Percentiles rank a stretch among this genome's conserved stretches.
These are phyloP conservation scores for Sipha flava DNA, from an alignment of 1,140 invertebrate genomes.

Conservation along the genomic window DNA sequence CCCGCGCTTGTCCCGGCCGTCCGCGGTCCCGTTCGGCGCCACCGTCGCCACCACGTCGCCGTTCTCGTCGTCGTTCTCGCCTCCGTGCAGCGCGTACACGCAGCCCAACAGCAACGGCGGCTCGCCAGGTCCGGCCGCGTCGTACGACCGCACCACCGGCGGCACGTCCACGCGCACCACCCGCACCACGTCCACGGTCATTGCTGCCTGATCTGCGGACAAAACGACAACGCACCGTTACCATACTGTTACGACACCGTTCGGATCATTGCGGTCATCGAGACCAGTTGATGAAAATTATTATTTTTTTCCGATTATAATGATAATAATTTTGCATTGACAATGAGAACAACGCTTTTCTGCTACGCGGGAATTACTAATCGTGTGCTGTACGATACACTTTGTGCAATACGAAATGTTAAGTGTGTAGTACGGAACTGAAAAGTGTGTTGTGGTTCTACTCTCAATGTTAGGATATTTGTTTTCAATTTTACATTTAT, in stretches of 20 bases:
- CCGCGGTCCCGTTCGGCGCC: neutral
- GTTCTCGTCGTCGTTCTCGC: conserved; percentile 2
- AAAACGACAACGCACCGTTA: neutral
- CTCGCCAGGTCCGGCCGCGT: neutral
- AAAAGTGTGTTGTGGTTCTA: too few relatives aligned
- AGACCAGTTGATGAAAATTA: too few relatives aligned
- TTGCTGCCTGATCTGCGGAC: neutral
- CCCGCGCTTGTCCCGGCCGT: neutral
- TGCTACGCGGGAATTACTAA: too few relatives aligned
- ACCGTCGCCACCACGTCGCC: neutral
- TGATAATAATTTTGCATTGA: too few relatives aligned
- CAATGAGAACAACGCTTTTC: too few relatives aligned
- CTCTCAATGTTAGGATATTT: too few relatives aligned
- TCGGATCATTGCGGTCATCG: too few relatives aligned
- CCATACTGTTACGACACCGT: conserved; percentile 6
- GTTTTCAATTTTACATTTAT: too few relatives aligned
- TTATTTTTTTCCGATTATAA: too few relatives aligned
- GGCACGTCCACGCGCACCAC: conserved; percentile 7
- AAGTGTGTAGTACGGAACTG: too few relatives aligned
- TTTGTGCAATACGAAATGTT: too few relatives aligned
- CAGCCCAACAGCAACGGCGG: neutral
- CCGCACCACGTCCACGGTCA: neutral
- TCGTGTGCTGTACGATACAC: too few relatives aligned
- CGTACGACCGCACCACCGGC: neutral
- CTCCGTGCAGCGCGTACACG: neutral